Evolutionary conservation across 2,888 invertebrate species (phyloP).

Genomic region (Lithophane semibrunnea): DNA sequence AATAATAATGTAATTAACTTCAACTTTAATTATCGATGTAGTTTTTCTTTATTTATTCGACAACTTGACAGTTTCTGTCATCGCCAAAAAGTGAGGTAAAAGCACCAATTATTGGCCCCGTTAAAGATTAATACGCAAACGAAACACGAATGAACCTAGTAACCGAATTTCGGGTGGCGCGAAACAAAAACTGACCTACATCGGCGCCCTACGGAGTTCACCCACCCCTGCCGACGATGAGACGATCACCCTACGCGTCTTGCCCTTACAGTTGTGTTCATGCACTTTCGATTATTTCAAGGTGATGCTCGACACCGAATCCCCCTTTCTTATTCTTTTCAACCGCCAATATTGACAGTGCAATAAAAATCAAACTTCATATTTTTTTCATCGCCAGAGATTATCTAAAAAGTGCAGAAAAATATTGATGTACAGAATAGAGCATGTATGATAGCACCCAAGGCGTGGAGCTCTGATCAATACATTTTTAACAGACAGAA

Average conservation of each 20-base stretch:
- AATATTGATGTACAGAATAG: neutral
- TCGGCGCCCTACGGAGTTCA: slow-evolving; percentile 88
- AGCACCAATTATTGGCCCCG: slow-evolving; percentile 70
- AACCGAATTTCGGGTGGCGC: slow-evolving; percentile 90
- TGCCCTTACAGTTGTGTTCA: slow-evolving; percentile 78
- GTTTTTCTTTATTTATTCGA: slow-evolving; percentile 30
- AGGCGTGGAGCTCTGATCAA: slow-evolving; percentile 56
- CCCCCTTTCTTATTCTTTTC: slow-evolving; percentile 55
- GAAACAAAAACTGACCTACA: slow-evolving; percentile 91
- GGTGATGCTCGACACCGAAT: slow-evolving; percentile 72
- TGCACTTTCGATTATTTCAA: slow-evolving; percentile 84
- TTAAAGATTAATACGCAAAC: slow-evolving; percentile 72
- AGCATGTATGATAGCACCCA: slow-evolving; percentile 25
- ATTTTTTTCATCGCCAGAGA: neutral
- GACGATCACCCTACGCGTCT: slow-evolving; percentile 84
- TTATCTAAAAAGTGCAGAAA: slow-evolving; percentile 9
- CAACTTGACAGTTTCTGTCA: slow-evolving; percentile 35
- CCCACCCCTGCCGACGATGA: slow-evolving; percentile 85
- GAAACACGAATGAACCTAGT: slow-evolving; percentile 83
- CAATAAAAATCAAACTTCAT: slow-evolving; percentile 21
- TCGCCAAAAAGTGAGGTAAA: slow-evolving; percentile 64
- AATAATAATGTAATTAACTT: neutral
- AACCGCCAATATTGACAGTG: slow-evolving; percentile 31
- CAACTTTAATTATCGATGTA: neutral
- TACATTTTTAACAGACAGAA: slow-evolving; percentile 58